Evolutionary conservation across 2,113 vertebrate genomes (phyloP), one percentile per base, ranked within the genome.

Genomic region (Pampusana beccarii): DNA sequence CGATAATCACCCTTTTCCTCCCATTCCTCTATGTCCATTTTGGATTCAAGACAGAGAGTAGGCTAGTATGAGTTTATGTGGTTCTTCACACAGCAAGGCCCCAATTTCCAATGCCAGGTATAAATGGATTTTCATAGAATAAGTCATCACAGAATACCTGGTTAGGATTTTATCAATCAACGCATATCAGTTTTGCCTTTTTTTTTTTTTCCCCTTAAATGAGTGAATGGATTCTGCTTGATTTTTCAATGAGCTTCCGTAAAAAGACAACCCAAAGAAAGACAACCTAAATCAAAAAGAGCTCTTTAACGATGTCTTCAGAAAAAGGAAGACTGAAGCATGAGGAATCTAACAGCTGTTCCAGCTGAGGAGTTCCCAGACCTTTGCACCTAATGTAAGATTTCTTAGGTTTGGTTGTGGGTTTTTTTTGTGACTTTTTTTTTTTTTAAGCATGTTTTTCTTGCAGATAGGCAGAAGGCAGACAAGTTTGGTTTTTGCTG

Each of bases 401-500:
- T 74, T 84, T 66, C 46, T 80, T 80, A 15, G 5, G 10, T 3
- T 73, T 29, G 23, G 13, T 23, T 46, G 25, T 26, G 33, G 31
- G 8, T 21, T 57, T 48, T 48, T 60, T 29, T 34, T 48, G 7
- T 17, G 18, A 11, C 26, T 15, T 51, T 4, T n/a, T 48, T 40
- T 28, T 16, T 13, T 34, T 58, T 69, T 48, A 77, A 62, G 23
- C 38, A 19, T 17, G 67, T 95, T 93, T 92, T 91, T 86, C 86
- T 94, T 91, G 21, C 51, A 66, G 64, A 50, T 48, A 88, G 80
- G 46, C 83, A 92, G 83, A 79, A 95, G 28, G 80, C 83, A 92
- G 86, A 60, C 54, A 64, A 51, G 83, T 88, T 96, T 93, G 69
- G 95, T 95, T 90, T 74, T 46, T 38, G 38, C 72, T 77, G 56